Conservation (phyloP, 2,888 invertebrate genomes). For the Nesidiocoris tenuis region DNA sequence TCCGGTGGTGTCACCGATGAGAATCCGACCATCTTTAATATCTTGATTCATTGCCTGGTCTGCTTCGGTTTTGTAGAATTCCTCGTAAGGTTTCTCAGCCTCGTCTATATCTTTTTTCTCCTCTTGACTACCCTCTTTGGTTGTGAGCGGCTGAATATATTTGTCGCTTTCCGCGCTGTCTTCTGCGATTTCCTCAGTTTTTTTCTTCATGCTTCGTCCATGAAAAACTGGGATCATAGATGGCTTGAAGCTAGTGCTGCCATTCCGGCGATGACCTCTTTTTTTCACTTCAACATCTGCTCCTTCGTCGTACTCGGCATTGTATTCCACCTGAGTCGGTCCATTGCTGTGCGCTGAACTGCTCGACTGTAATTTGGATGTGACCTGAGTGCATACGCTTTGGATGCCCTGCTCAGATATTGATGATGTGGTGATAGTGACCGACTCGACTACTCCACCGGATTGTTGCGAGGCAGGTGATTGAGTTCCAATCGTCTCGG, state of each 20-base stretch:
- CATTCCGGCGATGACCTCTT: slow-evolving; percentile 60
- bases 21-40: slow-evolving; percentile 54
- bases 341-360: slow-evolving; percentile 55
- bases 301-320: slow-evolving; percentile 56
- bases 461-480: slow-evolving; percentile 46
- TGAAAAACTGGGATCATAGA: slow-evolving; percentile 50
- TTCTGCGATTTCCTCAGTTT: slow-evolving; percentile 48
- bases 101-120: slow-evolving; percentile 58
- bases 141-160: slow-evolving; percentile 53
- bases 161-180: slow-evolving; percentile 55
- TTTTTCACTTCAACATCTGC: slow-evolving; percentile 53
- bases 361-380: slow-evolving; percentile 55
- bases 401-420: slow-evolving; percentile 58
- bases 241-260: slow-evolving; percentile 57
- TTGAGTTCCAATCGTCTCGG: slow-evolving; percentile 54
- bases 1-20: slow-evolving; percentile 52
- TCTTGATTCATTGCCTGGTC: slow-evolving; percentile 56
- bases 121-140: slow-evolving; percentile 56
- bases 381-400: slow-evolving; percentile 61
- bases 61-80: slow-evolving; percentile 57
- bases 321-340: slow-evolving; percentile 59
- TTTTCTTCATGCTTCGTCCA: slow-evolving; percentile 50
- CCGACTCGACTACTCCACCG: slow-evolving; percentile 55
- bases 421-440: slow-evolving; percentile 59
- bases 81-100: slow-evolving; percentile 53